Base-by-base conservation (phyloP, 2,888 invertebrate genomes). In the Seira ritae region DNA sequence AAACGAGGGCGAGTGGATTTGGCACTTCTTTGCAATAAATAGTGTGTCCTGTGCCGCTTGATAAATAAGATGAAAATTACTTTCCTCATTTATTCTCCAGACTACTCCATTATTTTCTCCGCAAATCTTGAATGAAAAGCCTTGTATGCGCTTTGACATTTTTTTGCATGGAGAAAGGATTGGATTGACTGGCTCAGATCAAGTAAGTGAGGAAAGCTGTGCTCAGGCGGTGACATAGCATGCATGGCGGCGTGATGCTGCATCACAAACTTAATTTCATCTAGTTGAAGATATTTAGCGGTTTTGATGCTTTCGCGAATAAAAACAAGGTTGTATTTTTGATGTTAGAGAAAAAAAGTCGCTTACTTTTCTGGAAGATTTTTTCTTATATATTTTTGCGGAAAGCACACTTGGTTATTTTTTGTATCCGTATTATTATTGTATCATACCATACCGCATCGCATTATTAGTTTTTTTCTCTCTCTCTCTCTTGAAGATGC, bases 1-100 rank as follows among this genome's bases (percentile, higher is more conserved):
- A 76, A 37, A 67, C 50, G 76, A 76, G 31, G n/a, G 23, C 15
- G 68, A 76, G 76, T 76, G 76, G 76, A 76, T 76, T 76, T 68
- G 68, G 68, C 76, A 76, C 31, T 68, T 50, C 76, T 68, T 68
- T 76, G 68, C 67, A 76, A 68, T 76, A 68, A 76, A 68, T 76
- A 76, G 46, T 20, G 23, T 68, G 46, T 50, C 50, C 50, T 50
- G 50, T 50, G 3, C 12, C 50, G 17, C 6, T 50, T 50, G 50
- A 50, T 50, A 50, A 50, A 50, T 50, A 42, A 69, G 42, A 46
- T 31, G 73, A 79, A 72, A 68, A 79, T 73, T 72, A 37, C 55
- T 72, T 72, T 66, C 67, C 68, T 69, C 80, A 62, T 74, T 80
- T 69, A 80, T 68, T 74, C 60, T 31, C 31, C 31, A 31, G 31